These are phyloP conservation scores for Neomorphus geoffroyi DNA, from an alignment of 2,797 vertebrate genomes.

Conservation along the genomic window DNA sequence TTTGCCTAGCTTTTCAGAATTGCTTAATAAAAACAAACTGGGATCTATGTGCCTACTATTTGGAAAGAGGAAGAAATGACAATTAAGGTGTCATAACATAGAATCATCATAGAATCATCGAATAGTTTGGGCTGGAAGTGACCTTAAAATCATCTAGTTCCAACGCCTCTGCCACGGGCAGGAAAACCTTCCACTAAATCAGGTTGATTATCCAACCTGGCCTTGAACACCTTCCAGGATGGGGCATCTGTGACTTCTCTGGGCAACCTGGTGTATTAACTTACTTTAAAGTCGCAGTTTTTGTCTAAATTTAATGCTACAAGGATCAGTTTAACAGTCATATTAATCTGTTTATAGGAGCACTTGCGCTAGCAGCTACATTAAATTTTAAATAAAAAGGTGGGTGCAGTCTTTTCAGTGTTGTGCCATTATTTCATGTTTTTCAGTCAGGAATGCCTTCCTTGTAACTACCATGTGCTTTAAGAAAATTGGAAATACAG, in stretches of 20 bases:
- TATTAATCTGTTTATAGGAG: not conserved
- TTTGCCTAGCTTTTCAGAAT: not conserved
- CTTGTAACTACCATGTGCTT: not conserved
- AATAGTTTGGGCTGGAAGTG: too few species aligned
- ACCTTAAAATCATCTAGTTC: too few species aligned
- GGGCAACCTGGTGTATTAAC: not conserved
- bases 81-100: not conserved
- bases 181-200: too few species aligned
- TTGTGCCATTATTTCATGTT: not conserved
- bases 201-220: too few species aligned
- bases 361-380: not conserved
- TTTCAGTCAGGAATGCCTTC: not conserved
- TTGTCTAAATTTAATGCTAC: not conserved
- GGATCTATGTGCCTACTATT: not conserved
- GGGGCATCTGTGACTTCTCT: too few species aligned
- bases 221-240: too few species aligned
- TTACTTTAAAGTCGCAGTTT: not conserved
- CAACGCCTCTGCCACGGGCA: too few species aligned
- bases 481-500: not conserved
- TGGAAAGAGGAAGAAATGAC: not conserved
- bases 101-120: not conserved
- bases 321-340: not conserved
- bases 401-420: not conserved
- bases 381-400: not conserved
- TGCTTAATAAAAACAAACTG: not conserved